Conservation (phyloP, 2,888 invertebrate genomes). For the Plebejus anna region DNA sequence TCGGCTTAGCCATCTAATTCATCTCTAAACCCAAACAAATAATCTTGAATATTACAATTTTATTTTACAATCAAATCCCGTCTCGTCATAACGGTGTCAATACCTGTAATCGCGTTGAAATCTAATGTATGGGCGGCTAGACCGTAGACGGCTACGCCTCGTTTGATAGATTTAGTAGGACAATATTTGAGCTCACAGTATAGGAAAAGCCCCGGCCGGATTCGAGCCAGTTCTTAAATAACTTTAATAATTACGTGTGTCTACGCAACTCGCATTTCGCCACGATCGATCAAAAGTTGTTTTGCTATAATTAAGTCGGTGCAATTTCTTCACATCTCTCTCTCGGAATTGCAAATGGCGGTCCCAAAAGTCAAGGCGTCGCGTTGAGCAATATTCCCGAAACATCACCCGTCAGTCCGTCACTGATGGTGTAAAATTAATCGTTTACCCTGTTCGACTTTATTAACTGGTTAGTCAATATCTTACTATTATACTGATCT, state of each 20-base stretch:
- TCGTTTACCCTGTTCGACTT: background rate
- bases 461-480: background rate
- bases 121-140: background rate
- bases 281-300: conserved; percentile 14
- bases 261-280: conserved; percentile 9
- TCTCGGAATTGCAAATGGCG: background rate
- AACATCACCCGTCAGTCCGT: background rate
- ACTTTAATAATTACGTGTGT: background rate
- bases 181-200: background rate
- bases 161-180: background rate
- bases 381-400: background rate
- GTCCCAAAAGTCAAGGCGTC: conserved; percentile 3
- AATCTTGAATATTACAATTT: no score
- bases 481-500: no score
- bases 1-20: no score
- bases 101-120: background rate
- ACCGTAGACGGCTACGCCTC: background rate
- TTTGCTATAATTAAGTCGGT: conserved; percentile 2
- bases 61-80: no score
- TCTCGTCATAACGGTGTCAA: no score
- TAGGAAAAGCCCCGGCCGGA: background rate
- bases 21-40: no score
- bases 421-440: background rate
- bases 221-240: background rate
- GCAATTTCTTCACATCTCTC: conserved; percentile 9